Conservation (phyloP, 2,113 vertebrate genomes). For the Dryoscopus gambensis region DNA sequence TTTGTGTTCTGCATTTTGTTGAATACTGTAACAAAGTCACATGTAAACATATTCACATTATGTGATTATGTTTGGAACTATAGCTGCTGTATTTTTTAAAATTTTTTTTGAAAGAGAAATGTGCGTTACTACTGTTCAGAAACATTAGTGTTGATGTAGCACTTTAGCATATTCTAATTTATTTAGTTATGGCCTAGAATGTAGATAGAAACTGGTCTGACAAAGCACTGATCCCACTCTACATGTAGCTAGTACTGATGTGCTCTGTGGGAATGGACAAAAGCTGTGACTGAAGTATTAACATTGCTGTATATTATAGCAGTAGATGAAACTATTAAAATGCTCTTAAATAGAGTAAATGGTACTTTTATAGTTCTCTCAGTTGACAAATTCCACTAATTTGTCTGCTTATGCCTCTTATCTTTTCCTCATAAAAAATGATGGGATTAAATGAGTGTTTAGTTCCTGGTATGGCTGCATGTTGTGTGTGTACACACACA, state of each 20-base stretch:
- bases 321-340: conserved; percentile 11
- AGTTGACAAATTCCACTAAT: conserved; percentile 44
- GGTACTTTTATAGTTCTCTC: conserved; percentile 43
- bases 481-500: not conserved
- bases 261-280: conserved; percentile 47
- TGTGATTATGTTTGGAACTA: conserved; percentile 58
- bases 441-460: conserved; percentile 60
- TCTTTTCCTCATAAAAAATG: conserved; percentile 35
- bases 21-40: conserved; percentile 56
- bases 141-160: conserved; percentile 75
- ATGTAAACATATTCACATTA: conserved; percentile 40
- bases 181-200: conserved; percentile 77
- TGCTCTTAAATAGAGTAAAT: conserved; percentile 24
- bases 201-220: conserved; percentile 64
- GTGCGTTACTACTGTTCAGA: conserved; percentile 82
- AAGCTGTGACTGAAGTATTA: conserved; percentile 47
- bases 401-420: conserved; percentile 38
- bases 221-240: conserved; percentile 80
- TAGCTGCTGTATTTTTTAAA: conserved; percentile 75
- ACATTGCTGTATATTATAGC: conserved; percentile 59
- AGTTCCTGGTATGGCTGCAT: conserved; percentile 39
- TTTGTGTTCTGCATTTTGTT: conserved; percentile 10
- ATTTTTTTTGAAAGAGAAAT: conserved; percentile 65
- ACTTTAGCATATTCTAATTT: conserved; percentile 81
- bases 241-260: conserved; percentile 69